Base-by-base conservation (phyloP, 2,113 vertebrate genomes). In the Phrynosoma blainvillii region DNA sequence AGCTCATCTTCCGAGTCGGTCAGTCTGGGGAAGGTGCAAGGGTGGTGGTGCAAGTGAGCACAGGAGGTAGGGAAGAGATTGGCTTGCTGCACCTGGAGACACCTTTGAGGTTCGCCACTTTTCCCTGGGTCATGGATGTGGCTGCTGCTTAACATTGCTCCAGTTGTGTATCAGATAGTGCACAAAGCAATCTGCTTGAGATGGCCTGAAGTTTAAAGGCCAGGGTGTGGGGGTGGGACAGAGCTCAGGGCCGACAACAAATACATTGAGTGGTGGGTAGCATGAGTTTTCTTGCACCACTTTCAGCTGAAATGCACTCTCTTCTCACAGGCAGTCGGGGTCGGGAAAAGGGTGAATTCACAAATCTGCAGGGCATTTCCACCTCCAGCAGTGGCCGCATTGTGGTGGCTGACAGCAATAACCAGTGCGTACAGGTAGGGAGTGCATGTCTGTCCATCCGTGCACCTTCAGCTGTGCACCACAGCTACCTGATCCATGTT, bases 351-450 rank as follows among this genome's bases (percentile, higher is more conserved):
- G 98, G 98, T 0, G 99, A 99, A 94, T 99, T 99, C 95, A 99
- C 98, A 52, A 99, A 99, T 95, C 95, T 99, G 56, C 99, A 99
- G 94, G 99, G 99, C 73, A 99, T 99, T 89, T 98, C 98, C 0
- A 96, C 98, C 14, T 98, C 98, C 88, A 97, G 96, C 82, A 98
- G 97, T 0, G 98, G 98, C 7, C 96, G 99, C 62, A 98, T 99
- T 8, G 98, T 99, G 56, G 98, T 99, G 87, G 98, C 99, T 0
- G 99, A 99, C 95, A 99, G 99, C 95, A 99, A 99, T 95, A 99
- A 99, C 96, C 99, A 99, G 79, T 99, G 98, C 25, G 98, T 99
- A 90, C 98, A 99, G 98, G 98, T 99, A 95, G 36, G 32, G 66
- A 27, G 52, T 56, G 25, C 80, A 59, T 74, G 3, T 2, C 3